Conservation (phyloP, 2,113 vertebrate species). For the Rhinoptilus africanus region DNA sequence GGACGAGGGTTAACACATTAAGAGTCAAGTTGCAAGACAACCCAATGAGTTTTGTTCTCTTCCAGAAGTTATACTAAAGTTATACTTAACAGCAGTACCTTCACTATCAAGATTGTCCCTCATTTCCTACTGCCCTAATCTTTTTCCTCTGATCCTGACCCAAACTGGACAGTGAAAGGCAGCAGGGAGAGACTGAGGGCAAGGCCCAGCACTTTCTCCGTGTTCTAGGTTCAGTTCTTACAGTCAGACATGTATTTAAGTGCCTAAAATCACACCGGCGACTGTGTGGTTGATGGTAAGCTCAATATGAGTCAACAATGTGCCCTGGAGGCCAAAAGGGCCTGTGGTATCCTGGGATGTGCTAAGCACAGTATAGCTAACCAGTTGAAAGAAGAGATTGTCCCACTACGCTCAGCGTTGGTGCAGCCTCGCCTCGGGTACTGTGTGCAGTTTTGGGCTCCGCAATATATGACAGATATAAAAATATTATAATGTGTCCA, state of each 20-base stretch:
- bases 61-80: neutral
- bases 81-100: neutral
- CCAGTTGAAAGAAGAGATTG: rapidly evolving
- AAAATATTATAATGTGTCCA: neutral
- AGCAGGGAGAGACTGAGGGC: neutral
- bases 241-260: neutral
- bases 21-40: neutral
- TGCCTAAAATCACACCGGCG: neutral
- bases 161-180: neutral
- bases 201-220: neutral
- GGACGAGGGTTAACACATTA: neutral
- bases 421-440: rapidly evolving
- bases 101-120: neutral
- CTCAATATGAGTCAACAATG: rapidly evolving
- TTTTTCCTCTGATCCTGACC: neutral
- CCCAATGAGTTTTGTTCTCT: neutral
- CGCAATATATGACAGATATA: neutral
- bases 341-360: rapidly evolving
- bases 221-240: neutral
- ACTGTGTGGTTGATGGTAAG: neutral
- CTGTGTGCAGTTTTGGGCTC: neutral
- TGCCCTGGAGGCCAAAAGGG: neutral
- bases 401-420: neutral
- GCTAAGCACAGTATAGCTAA: neutral
- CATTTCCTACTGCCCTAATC: neutral